A percentile compares a stretch with the other conserved stretches of the same genome.
These are phyloP conservation scores for Abramis brama DNA, from an alignment of 2,113 vertebrate species.

Conservation along the genomic window DNA sequence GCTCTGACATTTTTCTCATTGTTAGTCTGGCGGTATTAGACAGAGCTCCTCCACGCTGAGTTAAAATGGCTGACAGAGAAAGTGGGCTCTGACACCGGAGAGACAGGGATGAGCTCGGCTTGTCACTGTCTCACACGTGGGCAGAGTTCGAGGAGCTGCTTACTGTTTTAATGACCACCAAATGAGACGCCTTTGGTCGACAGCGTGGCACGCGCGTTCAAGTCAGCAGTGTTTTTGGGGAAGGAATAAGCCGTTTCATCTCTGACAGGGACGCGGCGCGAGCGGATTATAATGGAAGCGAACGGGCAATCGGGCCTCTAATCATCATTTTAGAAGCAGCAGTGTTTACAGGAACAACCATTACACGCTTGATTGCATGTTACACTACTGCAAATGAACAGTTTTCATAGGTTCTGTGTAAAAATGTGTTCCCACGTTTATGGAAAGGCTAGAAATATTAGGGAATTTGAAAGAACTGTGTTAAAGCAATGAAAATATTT, in stretches of 20 bases:
- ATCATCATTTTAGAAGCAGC: background rate
- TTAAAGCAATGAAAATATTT: background rate
- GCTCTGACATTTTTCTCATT: constrained; percentile 30
- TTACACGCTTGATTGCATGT: background rate
- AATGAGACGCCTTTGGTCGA: background rate
- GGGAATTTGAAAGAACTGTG: background rate
- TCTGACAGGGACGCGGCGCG: background rate
- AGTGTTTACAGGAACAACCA: background rate
- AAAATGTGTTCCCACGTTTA: background rate
- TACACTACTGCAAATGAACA: background rate
- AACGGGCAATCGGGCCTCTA: background rate
- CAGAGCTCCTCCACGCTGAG: constrained; percentile 27
- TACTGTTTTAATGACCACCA: constrained; percentile 47
- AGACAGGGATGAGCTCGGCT: constrained; percentile 48
- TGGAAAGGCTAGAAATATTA: background rate
- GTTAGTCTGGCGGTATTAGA: constrained; percentile 34
- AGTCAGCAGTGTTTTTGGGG: background rate
- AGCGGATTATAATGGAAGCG: background rate
- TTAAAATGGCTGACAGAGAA: constrained; percentile 35
- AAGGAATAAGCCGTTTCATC: background rate
- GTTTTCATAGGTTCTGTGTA: background rate
- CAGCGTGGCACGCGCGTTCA: background rate
- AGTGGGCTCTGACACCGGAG: constrained; percentile 43
- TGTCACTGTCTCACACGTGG: constrained; percentile 34
- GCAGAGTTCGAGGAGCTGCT: constrained; percentile 32